Conservation (phyloP, 2,888 invertebrate species). For the Ceriagrion tenellum region DNA sequence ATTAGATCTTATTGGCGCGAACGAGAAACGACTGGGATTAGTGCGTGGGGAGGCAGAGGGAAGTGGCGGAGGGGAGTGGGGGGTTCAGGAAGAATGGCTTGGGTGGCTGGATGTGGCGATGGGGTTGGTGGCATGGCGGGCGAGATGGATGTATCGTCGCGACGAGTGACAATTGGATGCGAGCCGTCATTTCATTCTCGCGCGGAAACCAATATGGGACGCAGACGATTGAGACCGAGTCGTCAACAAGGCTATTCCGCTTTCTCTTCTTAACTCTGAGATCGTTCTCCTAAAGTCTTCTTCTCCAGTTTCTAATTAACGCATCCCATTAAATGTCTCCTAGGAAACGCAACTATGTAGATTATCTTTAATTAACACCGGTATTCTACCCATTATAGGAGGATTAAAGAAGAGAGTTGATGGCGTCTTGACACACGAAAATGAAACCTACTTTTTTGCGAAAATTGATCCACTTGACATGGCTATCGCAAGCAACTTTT, state of each 20-base stretch:
- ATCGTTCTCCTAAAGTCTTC: neutral
- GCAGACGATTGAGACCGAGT: neutral
- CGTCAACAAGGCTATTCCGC: neutral
- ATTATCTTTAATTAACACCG: no score
- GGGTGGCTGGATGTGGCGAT: neutral
- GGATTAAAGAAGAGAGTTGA: no score
- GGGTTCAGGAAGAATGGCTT: neutral
- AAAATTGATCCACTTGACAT: no score
- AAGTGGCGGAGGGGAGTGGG: neutral
- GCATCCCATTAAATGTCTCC: neutral
- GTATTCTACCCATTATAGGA: no score
- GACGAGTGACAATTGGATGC: constrained; percentile 36
- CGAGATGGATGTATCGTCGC: neutral
- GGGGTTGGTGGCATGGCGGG: neutral
- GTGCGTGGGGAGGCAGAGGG: neutral
- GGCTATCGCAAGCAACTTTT: no score
- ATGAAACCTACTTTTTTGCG: no score
- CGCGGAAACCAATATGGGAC: neutral
- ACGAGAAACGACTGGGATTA: neutral
- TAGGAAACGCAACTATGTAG: no score
- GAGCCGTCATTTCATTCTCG: neutral
- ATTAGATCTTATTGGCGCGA: neutral
- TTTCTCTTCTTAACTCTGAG: neutral
- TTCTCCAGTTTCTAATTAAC: neutral
- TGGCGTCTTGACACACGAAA: no score